Evolutionary conservation across 2,888 invertebrate genomes (phyloP).

Genomic region (Dysmachus trigonus): DNA sequence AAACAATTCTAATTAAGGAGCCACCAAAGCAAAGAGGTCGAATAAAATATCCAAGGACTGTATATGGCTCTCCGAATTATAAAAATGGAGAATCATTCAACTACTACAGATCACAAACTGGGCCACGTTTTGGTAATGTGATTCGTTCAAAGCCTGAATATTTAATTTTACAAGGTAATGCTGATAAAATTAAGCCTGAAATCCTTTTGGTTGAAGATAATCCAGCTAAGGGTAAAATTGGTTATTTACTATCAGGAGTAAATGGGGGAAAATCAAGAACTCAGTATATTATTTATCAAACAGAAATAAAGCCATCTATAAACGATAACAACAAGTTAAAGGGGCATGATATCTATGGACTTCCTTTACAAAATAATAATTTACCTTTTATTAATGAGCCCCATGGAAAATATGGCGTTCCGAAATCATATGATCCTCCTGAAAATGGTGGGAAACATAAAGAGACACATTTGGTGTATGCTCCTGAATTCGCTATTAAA

Average conservation of each 20-base stretch:
- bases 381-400: not conserved
- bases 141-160: not conserved
- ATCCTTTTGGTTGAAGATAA: not conserved
- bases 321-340: not conserved
- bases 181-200: not conserved
- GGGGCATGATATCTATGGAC: not conserved
- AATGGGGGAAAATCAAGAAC: not conserved
- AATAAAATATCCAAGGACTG: slow-evolving; percentile 55
- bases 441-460: not conserved
- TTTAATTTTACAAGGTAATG: not conserved
- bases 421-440: not conserved
- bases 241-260: not conserved
- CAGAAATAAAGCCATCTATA: not conserved
- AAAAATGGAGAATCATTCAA: slow-evolving; percentile 50
- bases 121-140: not conserved
- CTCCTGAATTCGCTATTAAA: not conserved
- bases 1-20: slow-evolving; percentile 53
- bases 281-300: not conserved
- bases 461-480: not conserved
- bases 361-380: not conserved
- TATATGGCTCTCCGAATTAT: slow-evolving; percentile 56
- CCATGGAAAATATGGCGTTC: not conserved
- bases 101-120: slow-evolving; percentile 53
- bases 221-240: not conserved
- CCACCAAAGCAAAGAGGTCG: slow-evolving; percentile 55